Evolutionary conservation across 2,888 invertebrate species (phyloP).

Genomic region (Homarus gammarus): DNA sequence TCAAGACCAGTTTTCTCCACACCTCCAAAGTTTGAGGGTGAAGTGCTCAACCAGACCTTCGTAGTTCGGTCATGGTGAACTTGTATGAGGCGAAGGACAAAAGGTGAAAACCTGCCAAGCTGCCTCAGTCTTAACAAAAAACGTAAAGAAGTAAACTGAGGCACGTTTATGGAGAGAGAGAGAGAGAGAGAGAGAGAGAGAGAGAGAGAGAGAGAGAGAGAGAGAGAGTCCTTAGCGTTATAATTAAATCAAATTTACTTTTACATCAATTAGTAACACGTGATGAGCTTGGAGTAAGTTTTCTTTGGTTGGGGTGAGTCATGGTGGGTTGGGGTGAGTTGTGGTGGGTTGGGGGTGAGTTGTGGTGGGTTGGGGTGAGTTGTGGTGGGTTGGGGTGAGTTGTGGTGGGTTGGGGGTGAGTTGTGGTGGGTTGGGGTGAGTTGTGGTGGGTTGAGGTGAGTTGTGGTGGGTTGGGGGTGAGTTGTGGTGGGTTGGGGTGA

Average conservation of each 20-base stretch:
- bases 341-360: too few relatives aligned
- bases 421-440: background rate
- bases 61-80: constrained; percentile 5
- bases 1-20: too few relatives aligned
- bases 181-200: background rate
- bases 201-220: too few relatives aligned
- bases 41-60: background rate
- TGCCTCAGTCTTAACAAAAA: background rate
- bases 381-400: too few relatives aligned
- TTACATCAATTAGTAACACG: too few relatives aligned
- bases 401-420: background rate
- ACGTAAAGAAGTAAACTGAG: background rate
- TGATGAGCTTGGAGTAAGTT: too few relatives aligned
- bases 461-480: too few relatives aligned
- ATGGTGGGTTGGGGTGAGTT: too few relatives aligned
- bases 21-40: background rate
- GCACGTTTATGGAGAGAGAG: background rate
- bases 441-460: background rate
- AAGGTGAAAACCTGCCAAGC: background rate
- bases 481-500: background rate
- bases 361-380: too few relatives aligned
- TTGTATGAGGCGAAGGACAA: constrained; percentile 1
- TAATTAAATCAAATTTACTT: too few relatives aligned
- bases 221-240: background rate
- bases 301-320: too few relatives aligned